Conservation (phyloP, 2,113 vertebrate species). For the Caranx ignobilis region DNA sequence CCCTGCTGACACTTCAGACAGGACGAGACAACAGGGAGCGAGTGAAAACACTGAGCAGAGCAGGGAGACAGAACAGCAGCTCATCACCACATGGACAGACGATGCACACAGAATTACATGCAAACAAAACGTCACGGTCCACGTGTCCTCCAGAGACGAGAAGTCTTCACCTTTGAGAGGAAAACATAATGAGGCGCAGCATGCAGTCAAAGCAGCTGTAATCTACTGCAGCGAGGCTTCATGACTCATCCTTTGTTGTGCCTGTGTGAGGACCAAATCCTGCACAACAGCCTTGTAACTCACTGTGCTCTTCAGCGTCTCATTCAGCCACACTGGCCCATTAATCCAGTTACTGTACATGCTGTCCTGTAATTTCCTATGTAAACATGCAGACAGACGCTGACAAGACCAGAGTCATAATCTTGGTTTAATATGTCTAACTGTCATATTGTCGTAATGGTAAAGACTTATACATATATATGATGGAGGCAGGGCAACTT, state of each 20-base stretch:
- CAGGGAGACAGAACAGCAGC: not conserved
- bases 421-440: no score
- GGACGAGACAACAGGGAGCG: constrained; percentile 3
- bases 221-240: not conserved
- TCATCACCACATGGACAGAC: not conserved
- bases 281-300: not conserved
- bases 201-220: constrained; percentile 7
- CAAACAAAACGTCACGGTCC: not conserved
- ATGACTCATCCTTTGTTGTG: no score
- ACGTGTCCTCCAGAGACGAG: not conserved
- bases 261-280: not conserved
- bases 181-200: not conserved
- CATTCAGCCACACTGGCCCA: not conserved
- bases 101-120: not conserved
- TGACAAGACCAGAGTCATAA: no score
- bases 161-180: not conserved
- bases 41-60: not conserved
- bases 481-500: not conserved
- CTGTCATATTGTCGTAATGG: no score
- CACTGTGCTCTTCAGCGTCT: not conserved
- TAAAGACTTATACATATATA: no score
- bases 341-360: no score
- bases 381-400: no score
- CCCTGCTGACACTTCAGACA: constrained; percentile 59
- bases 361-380: no score